A percentile compares a stretch with the other conserved stretches of the same genome.
phyloP scores from a whole-genome alignment of 1,140 invertebrate species.

The Drosophila arawakana region DNA sequence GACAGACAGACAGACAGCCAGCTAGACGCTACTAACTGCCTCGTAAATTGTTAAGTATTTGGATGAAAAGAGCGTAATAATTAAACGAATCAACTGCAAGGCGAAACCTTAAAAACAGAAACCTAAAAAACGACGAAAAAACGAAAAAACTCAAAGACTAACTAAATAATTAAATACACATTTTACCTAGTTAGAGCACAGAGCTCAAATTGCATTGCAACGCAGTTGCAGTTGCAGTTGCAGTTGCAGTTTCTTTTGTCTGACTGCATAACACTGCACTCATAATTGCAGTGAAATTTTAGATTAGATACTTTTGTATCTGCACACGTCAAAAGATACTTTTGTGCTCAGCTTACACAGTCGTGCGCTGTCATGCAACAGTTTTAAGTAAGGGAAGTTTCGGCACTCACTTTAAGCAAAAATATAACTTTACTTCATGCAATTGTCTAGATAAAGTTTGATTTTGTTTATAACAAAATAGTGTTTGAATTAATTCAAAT shows the following conservation, averaged over 20 bases:
- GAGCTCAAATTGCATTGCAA: neutral
- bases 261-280: conserved; percentile 1
- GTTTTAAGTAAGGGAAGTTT: neutral
- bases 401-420: too few relatives aligned
- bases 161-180: conserved; percentile 13
- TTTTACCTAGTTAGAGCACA: conserved; percentile 15
- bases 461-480: too few relatives aligned
- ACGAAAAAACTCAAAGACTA: neutral
- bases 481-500: too few relatives aligned
- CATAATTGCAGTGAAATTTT: conserved; percentile 15
- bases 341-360: neutral
- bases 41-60: conserved; percentile 31
- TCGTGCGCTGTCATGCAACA: neutral
- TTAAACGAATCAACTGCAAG: conserved; percentile 29
- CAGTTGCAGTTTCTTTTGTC: neutral
- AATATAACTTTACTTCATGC: too few relatives aligned
- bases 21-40: conserved; percentile 8
- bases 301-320: conserved; percentile 15
- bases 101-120: neutral
- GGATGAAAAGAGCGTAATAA: conserved; percentile 26
- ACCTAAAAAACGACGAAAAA: too few relatives aligned
- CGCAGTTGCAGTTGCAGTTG: neutral
- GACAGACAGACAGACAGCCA: conserved; percentile 76
- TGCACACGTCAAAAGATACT: neutral
- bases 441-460: too few relatives aligned